Evolutionary conservation across 1,140 invertebrate species (phyloP).

Genomic region (Zaprionus kolodkinae): DNA sequence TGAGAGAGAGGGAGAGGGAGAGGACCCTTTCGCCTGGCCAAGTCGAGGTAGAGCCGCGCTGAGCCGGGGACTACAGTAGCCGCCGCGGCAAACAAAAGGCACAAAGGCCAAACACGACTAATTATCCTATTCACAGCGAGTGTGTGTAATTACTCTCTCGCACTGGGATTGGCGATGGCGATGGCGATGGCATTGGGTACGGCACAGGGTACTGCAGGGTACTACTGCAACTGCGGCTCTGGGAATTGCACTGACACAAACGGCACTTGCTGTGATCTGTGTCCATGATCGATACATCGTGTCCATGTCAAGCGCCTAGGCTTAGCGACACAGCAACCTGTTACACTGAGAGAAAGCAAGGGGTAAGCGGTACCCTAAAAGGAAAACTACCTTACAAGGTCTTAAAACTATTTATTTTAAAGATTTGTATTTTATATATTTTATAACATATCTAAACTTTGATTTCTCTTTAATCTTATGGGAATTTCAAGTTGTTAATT

Average conservation of each 20-base stretch:
- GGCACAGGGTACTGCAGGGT: not conserved
- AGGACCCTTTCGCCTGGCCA: slow-evolving; percentile 19
- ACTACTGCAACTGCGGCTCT: slow-evolving; percentile 13
- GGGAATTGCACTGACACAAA: slow-evolving; percentile 1
- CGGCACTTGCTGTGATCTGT: slow-evolving; percentile 7
- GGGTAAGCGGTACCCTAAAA: not conserved
- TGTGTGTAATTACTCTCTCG: slow-evolving; percentile 73
- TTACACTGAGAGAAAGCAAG: slow-evolving; percentile 6
- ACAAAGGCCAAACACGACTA: slow-evolving; percentile 69
- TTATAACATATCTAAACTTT: no score
- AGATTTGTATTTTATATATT: no score
- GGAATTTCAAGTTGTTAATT: no score
- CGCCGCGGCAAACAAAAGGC: slow-evolving; percentile 61
- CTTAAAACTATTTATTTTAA: no score
- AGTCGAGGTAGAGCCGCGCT: slow-evolving; percentile 17
- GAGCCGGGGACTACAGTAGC: slow-evolving; percentile 60
- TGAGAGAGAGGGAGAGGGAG: not conserved
- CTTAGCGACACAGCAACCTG: not conserved
- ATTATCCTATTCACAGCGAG: slow-evolving; percentile 77
- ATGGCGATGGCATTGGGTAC: not conserved
- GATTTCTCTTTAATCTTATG: no score
- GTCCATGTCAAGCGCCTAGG: slow-evolving; percentile 48
- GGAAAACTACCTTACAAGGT: no score
- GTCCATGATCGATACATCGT: slow-evolving; percentile 17
- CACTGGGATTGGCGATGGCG: not conserved